Evolutionary conservation across 2,888 invertebrate genomes (phyloP), one percentile per base, ranked within the genome.

Genomic region (Agrochola litura): DNA sequence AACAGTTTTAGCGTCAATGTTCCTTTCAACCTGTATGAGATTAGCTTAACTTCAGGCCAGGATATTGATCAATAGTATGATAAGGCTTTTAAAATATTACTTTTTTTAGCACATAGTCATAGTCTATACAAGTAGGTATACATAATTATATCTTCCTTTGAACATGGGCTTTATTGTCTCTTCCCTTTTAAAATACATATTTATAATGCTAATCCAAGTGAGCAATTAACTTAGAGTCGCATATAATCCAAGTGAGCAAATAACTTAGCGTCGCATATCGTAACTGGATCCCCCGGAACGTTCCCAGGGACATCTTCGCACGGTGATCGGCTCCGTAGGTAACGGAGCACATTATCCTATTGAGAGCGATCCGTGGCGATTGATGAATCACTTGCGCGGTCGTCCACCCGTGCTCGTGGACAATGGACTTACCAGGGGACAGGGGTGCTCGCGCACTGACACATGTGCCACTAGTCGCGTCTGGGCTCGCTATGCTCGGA

Each of bases 361-460:
- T 88, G 87, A 88, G 71, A 68, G 75, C 77, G 77, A 71, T 73
- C 56, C 67, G 73, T 67, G 52, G 63, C 86, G 81, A 88, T 85
- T 88, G 88, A 77, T 85, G 77, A 72, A 78, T 82, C 86, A 86
- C 79, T 82, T 70, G 75, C 73, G 83, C 81, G 88, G 87, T 87
- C 87, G 83, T 83, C 79, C 76, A 88, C 87, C 88, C 82, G 83
- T 30, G 70, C 56, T 79, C 67, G 71, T 72, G 86, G 78, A 73
- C 83, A 66, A 54, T 77, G 60, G 74, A 22, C 25, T n/a, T n/a
- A n/a, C n/a, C n/a, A n/a, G n/a, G n/a, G n/a, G n/a, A n/a, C 72
- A 74, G 76, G 72, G 88, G 80, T 70, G 64, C 60, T 22, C 12
- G 14, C 61, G 6, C 80, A 82, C 71, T 60, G 56, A 30, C 1